These are phyloP conservation scores for Eupsilia transversa DNA, from an alignment of 2,888 invertebrate species.

Conservation along the genomic window DNA sequence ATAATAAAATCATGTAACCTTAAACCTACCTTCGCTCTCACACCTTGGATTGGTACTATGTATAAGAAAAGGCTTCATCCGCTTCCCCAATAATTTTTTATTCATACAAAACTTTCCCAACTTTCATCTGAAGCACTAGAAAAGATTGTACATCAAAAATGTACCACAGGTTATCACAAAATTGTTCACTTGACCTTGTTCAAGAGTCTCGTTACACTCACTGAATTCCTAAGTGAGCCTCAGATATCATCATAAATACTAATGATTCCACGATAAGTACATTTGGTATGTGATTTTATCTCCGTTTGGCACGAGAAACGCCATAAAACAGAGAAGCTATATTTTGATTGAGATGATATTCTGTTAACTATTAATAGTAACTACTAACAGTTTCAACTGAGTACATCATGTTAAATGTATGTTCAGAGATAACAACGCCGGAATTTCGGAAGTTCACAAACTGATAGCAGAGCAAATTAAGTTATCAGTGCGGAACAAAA, in stretches of 20 bases:
- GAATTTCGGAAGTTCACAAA: constrained; percentile 35
- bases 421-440: constrained; percentile 18
- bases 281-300: constrained; percentile 14
- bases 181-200: constrained; percentile 18
- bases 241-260: constrained; percentile 30
- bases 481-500: background rate
- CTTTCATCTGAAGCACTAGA: constrained; percentile 13
- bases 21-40: background rate
- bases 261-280: constrained; percentile 18
- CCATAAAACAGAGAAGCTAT: background rate
- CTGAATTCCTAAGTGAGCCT: constrained; percentile 24
- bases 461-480: constrained; percentile 21
- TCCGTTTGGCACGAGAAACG: constrained; percentile 8
- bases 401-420: constrained; percentile 22
- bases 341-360: constrained; percentile 3
- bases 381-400: background rate
- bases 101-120: background rate
- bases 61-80: background rate
- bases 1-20: background rate
- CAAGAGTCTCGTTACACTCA: background rate
- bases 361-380: constrained; percentile 9
- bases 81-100: background rate
- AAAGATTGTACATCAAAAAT: constrained; percentile 44
- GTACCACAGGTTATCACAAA: constrained; percentile 2
- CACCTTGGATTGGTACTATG: background rate